Evolutionary conservation across 2,113 vertebrate species (phyloP).

Genomic region (Fregetta grallaria): DNA sequence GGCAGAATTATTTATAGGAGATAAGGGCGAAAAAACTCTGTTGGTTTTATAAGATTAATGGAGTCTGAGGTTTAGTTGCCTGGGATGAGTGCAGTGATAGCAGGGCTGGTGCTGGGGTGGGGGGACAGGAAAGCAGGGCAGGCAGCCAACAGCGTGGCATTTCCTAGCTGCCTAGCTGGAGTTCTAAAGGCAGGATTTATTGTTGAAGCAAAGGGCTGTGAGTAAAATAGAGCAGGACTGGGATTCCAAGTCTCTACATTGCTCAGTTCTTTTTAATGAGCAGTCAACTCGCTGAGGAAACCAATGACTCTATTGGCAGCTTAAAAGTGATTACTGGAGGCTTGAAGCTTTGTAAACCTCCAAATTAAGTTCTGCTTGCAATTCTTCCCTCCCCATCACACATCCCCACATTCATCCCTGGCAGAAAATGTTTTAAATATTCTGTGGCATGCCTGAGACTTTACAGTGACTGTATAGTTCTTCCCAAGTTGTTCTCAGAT

Average conservation of each 20-base stretch:
- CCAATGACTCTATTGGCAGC: neutral
- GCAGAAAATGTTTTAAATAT: neutral
- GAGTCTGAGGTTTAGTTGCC: neutral
- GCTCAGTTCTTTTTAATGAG: neutral
- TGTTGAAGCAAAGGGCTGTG: neutral
- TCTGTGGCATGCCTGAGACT: neutral
- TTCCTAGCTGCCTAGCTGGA: neutral
- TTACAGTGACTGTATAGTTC: neutral
- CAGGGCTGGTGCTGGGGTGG: neutral
- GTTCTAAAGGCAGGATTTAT: neutral
- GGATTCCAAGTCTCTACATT: neutral
- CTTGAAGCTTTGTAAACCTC: neutral
- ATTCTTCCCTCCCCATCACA: neutral
- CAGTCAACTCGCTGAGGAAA: neutral
- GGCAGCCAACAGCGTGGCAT: neutral
- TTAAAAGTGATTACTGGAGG: neutral
- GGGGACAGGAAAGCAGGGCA: neutral
- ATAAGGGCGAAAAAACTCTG: neutral
- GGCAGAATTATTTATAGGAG: neutral
- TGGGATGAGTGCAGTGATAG: neutral
- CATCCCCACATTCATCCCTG: neutral
- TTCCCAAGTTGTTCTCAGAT: neutral
- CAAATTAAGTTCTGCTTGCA: neutral
- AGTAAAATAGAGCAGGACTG: neutral
- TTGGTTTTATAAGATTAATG: neutral